Conservation (phyloP, 2,797 vertebrate species). For the Gallinago stenura region DNA sequence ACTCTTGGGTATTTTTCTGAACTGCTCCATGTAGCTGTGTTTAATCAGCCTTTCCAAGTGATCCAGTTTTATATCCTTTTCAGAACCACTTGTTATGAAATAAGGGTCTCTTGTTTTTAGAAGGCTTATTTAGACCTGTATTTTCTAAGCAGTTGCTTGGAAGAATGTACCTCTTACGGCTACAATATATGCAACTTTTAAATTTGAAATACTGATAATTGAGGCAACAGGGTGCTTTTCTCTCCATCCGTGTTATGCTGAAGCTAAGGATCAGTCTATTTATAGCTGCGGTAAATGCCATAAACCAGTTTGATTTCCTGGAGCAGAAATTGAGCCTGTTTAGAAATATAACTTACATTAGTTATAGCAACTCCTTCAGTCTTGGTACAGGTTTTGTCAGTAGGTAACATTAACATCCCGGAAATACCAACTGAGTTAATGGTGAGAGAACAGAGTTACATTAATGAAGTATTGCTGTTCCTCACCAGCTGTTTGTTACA, state of each 20-base stretch:
- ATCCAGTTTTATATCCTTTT: neutral
- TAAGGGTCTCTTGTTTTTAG: neutral
- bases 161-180: neutral
- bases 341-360: neutral
- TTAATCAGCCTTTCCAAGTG: neutral
- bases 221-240: neutral
- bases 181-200: neutral
- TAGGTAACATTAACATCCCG: neutral
- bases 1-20: neutral
- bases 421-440: neutral
- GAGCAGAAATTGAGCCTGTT: neutral
- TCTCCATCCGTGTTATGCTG: neutral
- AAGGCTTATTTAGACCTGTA: neutral
- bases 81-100: neutral
- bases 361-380: neutral
- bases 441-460: neutral
- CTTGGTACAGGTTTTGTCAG: neutral
- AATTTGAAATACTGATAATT: neutral
- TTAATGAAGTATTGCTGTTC: neutral
- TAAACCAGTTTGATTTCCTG: conserved; percentile 9
- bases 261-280: neutral
- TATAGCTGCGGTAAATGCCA: neutral
- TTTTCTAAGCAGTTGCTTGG: neutral
- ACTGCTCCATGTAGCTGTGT: neutral
- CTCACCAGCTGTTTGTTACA: neutral